Base-by-base conservation (phyloP, 2,888 invertebrate genomes). In the Palloptera scutellata region DNA sequence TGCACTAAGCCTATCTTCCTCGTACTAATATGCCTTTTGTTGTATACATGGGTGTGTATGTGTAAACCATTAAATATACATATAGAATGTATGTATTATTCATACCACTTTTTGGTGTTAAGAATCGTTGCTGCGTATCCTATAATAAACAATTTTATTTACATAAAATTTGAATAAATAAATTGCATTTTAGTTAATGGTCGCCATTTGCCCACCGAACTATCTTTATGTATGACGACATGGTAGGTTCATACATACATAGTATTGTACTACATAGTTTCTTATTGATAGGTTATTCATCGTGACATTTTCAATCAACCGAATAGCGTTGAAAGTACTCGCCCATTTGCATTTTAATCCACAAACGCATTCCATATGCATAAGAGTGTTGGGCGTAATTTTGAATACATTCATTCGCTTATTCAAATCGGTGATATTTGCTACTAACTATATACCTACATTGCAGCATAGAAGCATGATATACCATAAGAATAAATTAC, bases 151-250 rank as follows among this genome's bases (percentile, higher is more conserved):
- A 58, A 20, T 63, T 52, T 17, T 72, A 81, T 81, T 78, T 82
- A 77, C 82, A 81, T 80, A 75, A 70, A 76, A 82, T 81, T 81
- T 81, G 78, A 81, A 81, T 79, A 82, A 77, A 74, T 77, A 80
- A 80, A 82, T 81, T 81, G 78, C 72, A 75, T 79, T 77, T 73
- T 69, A 30, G 30, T 30, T 42, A 51, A 60, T 72, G 72, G 70
- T 74, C 66, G 54, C 42, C 43, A 19, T 30, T 64, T n/a, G n/a
- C n/a, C n/a, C n/a, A 61, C 42, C 45, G 41, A 58, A 58, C 61
- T 15, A 48, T n/a, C 43, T 63, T n/a, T 59, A 42, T 51, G 60
- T 54, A 64, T 65, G 45, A 60, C 54, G 41, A 45, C 52, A 51
- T 65, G 61, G 53, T 58, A n/a, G n/a, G n/a, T n/a, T n/a, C n/a